Conservation (phyloP, 53 echinoderm and acorn worm genomes). For the Crossaster papposus region DNA sequence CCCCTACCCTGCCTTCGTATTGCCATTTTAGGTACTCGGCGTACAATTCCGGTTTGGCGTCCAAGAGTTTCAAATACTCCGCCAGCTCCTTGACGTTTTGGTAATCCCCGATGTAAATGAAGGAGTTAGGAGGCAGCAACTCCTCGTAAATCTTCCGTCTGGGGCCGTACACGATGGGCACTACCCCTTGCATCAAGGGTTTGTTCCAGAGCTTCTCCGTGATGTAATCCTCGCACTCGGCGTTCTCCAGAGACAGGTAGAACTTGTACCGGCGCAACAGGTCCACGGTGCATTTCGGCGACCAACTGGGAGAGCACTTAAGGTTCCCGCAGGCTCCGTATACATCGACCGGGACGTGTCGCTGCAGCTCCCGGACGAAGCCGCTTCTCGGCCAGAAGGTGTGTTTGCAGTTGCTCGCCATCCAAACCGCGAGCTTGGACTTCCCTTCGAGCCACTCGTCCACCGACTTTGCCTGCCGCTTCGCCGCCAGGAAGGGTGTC, state of each 20-base stretch:
- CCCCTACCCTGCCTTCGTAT: slow-evolving; percentile 53
- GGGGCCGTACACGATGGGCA: slow-evolving; percentile 79
- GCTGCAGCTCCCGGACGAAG: slow-evolving; percentile 8
- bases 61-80: slow-evolving; percentile 67
- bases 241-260: slow-evolving; percentile 73
- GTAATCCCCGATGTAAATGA: slow-evolving; percentile 82
- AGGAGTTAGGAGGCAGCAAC: slow-evolving; percentile 71
- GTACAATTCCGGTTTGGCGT: slow-evolving; percentile 69
- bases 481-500: background rate
- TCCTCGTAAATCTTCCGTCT: slow-evolving; percentile 69
- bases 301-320: slow-evolving; percentile 24
- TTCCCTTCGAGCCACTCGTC: slow-evolving; percentile 12
- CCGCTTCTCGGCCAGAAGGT: slow-evolving; percentile 19
- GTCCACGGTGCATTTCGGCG: slow-evolving; percentile 32
- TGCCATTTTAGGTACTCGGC: slow-evolving; percentile 79
- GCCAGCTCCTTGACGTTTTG: slow-evolving; percentile 64
- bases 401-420: slow-evolving; percentile 14
- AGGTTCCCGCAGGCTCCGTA: slow-evolving; percentile 72
- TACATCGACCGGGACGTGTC: slow-evolving; percentile 63
- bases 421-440: slow-evolving; percentile 12
- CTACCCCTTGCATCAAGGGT: slow-evolving; percentile 41
- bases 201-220: slow-evolving; percentile 83
- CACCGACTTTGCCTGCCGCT: background rate
- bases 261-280: slow-evolving; percentile 68
- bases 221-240: slow-evolving; percentile 81